Evolutionary conservation across 1,140 invertebrate genomes (phyloP), one percentile per base, ranked within the genome.

Genomic region (Bombus affinis): DNA sequence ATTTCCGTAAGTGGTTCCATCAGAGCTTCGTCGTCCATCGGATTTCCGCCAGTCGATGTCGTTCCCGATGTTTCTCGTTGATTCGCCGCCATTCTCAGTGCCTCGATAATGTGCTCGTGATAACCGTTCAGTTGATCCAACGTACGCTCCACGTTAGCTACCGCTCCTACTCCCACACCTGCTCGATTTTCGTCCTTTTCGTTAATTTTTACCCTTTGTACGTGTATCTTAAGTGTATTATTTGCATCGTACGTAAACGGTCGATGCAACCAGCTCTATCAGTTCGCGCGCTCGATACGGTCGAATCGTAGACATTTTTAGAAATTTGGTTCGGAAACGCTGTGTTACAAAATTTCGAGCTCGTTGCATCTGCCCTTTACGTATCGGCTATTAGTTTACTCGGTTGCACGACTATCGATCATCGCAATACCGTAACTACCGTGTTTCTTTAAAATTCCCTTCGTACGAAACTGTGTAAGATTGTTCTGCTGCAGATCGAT

Each of bases 61-160:
- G 96, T 96, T 9, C 95, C 96, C 13, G 96, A 95, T 73, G 94
- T 78, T 71, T 97, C 96, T 12, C 97, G 96, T 90, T 98, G 97
- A 4, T 96, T 96, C 28, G 97, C 97, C 2, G 98, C 98, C 83
- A 96, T 97, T 71, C 98, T 96, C 88, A 99, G 93, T 18, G 98
- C 98, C 92, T 98, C 98, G 72, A 99, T 95, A 89, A 99, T 98
- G 90, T 98, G 98, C 90, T 98, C 98, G 92, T 98, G 98, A 93
- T 99, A 99, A 6, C 98, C 98, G 95, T 98, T 98, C 13, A 99
- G 95, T 75, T 97, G 98, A 95, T 98, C 98, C 18, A 98, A 95
- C 4, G 97, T 98, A 65, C 97, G 94, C 92, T 98, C 98, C 90
- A 98, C 97, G 91, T 98, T 97, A 2, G 96, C 96, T 66, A 97